These are phyloP conservation scores for Ennomos quercinarius DNA, from an alignment of 2,888 invertebrate genomes.

Conservation along the genomic window DNA sequence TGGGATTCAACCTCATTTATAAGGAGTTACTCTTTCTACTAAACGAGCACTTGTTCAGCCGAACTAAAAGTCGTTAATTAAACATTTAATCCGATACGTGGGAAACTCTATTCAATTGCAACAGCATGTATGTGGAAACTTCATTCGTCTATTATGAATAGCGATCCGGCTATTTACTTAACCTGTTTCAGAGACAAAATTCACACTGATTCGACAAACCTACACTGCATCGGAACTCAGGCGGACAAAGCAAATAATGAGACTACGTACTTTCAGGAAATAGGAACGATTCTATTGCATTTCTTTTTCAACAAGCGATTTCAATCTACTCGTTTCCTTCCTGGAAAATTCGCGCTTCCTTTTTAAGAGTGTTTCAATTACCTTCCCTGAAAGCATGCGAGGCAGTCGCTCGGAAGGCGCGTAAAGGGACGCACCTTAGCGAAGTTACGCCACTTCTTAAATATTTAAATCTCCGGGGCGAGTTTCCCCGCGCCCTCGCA, in stretches of 20 bases:
- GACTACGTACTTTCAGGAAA: slow-evolving; percentile 59
- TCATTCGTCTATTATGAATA: slow-evolving; percentile 64
- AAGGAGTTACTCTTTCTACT: not conserved
- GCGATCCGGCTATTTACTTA: slow-evolving; percentile 76
- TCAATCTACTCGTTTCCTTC: slow-evolving; percentile 39
- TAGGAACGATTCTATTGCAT: slow-evolving; percentile 56
- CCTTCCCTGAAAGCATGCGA: slow-evolving; percentile 54
- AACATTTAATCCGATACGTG: slow-evolving; percentile 66
- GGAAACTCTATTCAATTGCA: slow-evolving; percentile 58
- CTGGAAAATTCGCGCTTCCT: slow-evolving; percentile 36
- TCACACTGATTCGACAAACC: slow-evolving; percentile 55
- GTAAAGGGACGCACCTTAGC: slow-evolving; percentile 72
- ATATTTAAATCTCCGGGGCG: slow-evolving; percentile 80
- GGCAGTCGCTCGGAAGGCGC: slow-evolving; percentile 56
- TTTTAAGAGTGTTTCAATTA: slow-evolving; percentile 57
- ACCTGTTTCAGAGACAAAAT: slow-evolving; percentile 72
- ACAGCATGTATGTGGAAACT: slow-evolving; percentile 59
- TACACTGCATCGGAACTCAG: slow-evolving; percentile 48
- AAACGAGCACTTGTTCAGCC: slow-evolving; percentile 1
- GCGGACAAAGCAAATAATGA: slow-evolving; percentile 68
- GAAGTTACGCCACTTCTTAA: slow-evolving; percentile 74
- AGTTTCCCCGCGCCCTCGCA: slow-evolving; percentile 64
- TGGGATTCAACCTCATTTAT: slow-evolving; percentile 1
- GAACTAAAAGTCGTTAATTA: slow-evolving; percentile 54
- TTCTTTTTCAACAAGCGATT: slow-evolving; percentile 46